Evolutionary conservation across 2,888 invertebrate genomes (phyloP).

Genomic region (Netelia virgata): DNA sequence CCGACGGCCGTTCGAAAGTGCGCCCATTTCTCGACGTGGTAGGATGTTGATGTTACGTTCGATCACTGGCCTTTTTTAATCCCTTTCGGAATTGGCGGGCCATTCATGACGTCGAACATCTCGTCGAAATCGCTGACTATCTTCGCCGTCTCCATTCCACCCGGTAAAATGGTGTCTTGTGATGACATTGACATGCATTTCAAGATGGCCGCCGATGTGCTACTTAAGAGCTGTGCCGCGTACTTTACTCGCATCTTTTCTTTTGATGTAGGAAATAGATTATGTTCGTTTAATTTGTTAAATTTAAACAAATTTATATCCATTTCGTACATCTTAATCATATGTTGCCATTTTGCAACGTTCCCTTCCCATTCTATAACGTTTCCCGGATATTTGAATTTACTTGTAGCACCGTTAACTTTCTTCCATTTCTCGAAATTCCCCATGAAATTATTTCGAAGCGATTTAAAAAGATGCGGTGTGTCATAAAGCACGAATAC

Average conservation of each 20-base stretch:
- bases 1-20: neutral
- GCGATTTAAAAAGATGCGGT: conserved; percentile 39
- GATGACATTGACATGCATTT: neutral
- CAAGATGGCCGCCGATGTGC: conserved; percentile 11
- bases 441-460: conserved; percentile 53
- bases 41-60: neutral
- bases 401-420: neutral
- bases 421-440: conserved; percentile 27
- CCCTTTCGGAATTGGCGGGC: conserved; percentile 24
- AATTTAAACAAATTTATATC: neutral
- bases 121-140: conserved; percentile 8
- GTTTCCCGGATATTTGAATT: neutral
- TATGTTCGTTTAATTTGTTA: conserved; percentile 22
- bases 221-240: conserved; percentile 38
- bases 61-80: neutral
- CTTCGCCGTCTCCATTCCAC: conserved; percentile 14
- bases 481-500: conserved; percentile 33
- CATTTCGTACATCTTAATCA: conserved; percentile 8
- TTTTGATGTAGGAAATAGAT: conserved; percentile 41
- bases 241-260: conserved; percentile 46
- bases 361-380: neutral
- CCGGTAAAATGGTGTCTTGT: neutral
- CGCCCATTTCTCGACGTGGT: conserved; percentile 26
- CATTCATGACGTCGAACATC: conserved; percentile 41
- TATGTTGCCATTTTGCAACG: conserved; percentile 18